Base-by-base conservation (phyloP, 2,797 vertebrate species). In the Alosa sapidissima region DNA sequence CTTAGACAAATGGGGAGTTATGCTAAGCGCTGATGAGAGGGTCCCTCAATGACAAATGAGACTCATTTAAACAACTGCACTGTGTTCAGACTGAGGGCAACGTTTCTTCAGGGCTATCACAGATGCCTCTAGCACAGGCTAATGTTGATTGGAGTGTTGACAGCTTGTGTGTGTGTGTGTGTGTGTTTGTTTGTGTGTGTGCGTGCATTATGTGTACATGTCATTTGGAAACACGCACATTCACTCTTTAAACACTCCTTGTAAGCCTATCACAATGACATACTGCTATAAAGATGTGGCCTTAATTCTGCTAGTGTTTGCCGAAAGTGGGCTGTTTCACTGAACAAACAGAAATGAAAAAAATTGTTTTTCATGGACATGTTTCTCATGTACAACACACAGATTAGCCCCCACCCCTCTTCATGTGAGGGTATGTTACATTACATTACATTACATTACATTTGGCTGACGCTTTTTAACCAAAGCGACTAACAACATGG, bases 1-100 rank as follows among this genome's bases (percentile, higher is more conserved):
- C 68, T 41, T 19, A 75, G 33, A 75, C 68, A 45, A 75, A 75
- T 75, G 33, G 36, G 33, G 68, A 75, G 68, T 75, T 75, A 75
- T 75, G 13, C 41, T 36, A 41, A 36, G 68, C 13, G 3, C 33
- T 75, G 68, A 75, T 75, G 68, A 75, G 68, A 75, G 68, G 68
- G 33, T 36, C 68, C 13, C 68, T 36, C 33, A 36, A 75, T 41
- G 33, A 75, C 33, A 45, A 75, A 75, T 75, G 68, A 36, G 36
- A 45, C 68, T 41, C 68, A 41, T 75, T 75, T 75, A 75, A 75
- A 75, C 68, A 75, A 14, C 14, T 36, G 16, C 68, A 45, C 62
- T 68, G 65, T 36, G 68, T 45, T 75, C 68, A 45, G 11, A 41
- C 24, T 2, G 5, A 75, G 68, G 33, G 33, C 68, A 75, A 75